Base-by-base conservation (phyloP, 2,797 vertebrate genomes). In the Echiichthys vipera region DNA sequence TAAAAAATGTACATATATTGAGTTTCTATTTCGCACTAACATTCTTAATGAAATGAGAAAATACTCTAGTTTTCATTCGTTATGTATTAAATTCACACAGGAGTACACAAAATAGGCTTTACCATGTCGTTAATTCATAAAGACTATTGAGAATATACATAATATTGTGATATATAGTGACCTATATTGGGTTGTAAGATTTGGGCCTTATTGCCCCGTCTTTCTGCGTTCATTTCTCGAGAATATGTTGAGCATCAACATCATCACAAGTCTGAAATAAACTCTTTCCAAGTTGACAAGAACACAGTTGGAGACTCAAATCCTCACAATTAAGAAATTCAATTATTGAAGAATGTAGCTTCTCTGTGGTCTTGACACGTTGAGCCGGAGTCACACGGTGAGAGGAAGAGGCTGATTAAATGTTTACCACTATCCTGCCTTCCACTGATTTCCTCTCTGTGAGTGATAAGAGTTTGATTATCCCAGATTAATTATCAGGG, bases 391-490 rank as follows among this genome's bases (percentile, higher is more conserved):
- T 69, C 37, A 65, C 53, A 61, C 1, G 1, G 39, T 64, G 12
- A 54, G 39, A 55, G 30, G 43, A 32, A 72, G 37, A 72, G 49
- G 58, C 53, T 83, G 71, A 89, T 88, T 79, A 68, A 50, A 54
- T 69, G 63, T 71, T 84, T 80, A 70, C 42, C 27, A 51, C 61
- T 68, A 25, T 27, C 54, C 36, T 37, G 25, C 46, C 30, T 22
- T 65, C 34, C 37, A 7, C 70, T 65, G 37, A 32, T 45, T 66
- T 80, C 66, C 71, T 77, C 58, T 18, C 3, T 20, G 29, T 27
- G 36, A 55, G 15, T 14, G 34, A 75, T 70, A 50, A 51, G 36
- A 65, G 32, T 69, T 30, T 74, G 57, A 80, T 83, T 71, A 81
- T 68, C 37, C 39, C 34, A 50, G 22, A 49, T 68, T 68, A 76